phyloP scores from a whole-genome alignment of 2,888 invertebrate species.

The Phyllotreta striolata region DNA sequence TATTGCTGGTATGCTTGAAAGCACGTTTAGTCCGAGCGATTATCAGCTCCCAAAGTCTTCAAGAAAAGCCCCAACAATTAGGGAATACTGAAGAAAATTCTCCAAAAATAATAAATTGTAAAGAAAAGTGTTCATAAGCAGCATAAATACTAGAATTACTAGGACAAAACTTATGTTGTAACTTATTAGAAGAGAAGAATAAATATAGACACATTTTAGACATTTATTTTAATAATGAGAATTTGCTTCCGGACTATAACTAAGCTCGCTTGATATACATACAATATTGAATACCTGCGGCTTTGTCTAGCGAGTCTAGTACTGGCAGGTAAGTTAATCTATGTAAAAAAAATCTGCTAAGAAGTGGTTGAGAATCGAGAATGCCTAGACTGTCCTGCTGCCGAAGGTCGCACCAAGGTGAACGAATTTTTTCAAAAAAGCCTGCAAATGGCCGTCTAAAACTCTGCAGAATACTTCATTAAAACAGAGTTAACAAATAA shows the following conservation, averaged over 20 bases:
- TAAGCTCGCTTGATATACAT: background rate
- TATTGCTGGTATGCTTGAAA: slow-evolving; percentile 1
- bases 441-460: slow-evolving; percentile 2
- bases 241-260: background rate
- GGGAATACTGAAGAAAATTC: too few species aligned
- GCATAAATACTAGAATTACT: too few species aligned
- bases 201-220: background rate
- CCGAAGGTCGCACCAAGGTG: slow-evolving; percentile 9
- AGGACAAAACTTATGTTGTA: too few species aligned
- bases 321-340: slow-evolving; percentile 2
- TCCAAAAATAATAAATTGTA: too few species aligned
- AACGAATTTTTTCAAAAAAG: slow-evolving; percentile 7
- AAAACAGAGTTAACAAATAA: background rate
- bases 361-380: slow-evolving; percentile 10
- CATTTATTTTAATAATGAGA: background rate
- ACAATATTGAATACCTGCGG: slow-evolving; percentile 6
- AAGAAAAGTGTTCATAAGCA: too few species aligned
- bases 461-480: background rate
- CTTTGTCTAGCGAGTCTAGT: slow-evolving; percentile 9
- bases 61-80: too few species aligned
- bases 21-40: too few species aligned
- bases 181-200: background rate
- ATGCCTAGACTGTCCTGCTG: slow-evolving; percentile 4
- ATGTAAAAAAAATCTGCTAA: slow-evolving; percentile 7
- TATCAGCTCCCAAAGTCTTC: too few species aligned